A percentile compares a stretch with the other conserved stretches of the same genome.
Conservation (phyloP, 1,140 invertebrate species). For the Stenopsyche tienmushanensis region DNA sequence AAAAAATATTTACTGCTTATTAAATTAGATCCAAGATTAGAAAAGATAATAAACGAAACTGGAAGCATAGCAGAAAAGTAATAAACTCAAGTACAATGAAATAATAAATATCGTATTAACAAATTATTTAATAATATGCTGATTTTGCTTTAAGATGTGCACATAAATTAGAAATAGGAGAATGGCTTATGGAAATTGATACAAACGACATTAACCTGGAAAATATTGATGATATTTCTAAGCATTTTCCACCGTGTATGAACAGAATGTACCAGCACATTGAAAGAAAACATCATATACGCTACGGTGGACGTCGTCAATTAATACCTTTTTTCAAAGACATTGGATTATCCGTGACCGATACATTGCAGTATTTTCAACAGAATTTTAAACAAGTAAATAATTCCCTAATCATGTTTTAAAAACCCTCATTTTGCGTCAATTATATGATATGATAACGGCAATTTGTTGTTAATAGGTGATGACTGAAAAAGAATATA, state of each 20-base stretch:
- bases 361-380: constrained; percentile 26
- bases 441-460: too few relatives aligned
- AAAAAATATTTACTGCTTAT: background rate
- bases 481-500: constrained; percentile 18
- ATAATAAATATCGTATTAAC: too few relatives aligned
- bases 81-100: too few relatives aligned
- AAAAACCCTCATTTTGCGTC: background rate
- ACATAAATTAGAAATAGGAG: background rate
- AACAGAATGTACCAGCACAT: constrained; percentile 24
- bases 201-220: constrained; percentile 4
- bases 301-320: constrained; percentile 20
- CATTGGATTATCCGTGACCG: constrained; percentile 25
- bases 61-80: constrained; percentile 14
- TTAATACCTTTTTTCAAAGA: constrained; percentile 31
- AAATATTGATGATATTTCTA: constrained; percentile 9
- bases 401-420: background rate
- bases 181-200: background rate
- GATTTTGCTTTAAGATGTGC: constrained; percentile 3
- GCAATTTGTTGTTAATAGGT: background rate
- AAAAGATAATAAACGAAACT: constrained; percentile 9
- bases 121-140: too few relatives aligned
- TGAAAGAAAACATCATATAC: constrained; percentile 17
- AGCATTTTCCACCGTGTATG: constrained; percentile 34
- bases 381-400: constrained; percentile 24
- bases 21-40: constrained; percentile 18